Evolutionary conservation across 2,113 vertebrate species (phyloP).

Genomic region (Centropristis striata): DNA sequence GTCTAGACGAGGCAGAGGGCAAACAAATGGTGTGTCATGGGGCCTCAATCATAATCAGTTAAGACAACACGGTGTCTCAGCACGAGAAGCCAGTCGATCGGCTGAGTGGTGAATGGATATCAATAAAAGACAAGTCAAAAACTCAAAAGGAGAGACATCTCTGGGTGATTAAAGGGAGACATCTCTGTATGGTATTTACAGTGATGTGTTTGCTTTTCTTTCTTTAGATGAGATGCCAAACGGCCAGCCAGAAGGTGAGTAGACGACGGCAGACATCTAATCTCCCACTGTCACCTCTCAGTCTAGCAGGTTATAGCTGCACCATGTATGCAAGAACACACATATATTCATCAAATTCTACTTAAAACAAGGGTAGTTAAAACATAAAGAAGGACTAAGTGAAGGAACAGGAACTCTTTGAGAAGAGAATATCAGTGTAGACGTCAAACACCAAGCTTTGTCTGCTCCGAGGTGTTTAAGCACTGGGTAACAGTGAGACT

Average conservation of each 20-base stretch:
- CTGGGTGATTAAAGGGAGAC: neutral
- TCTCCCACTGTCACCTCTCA: conserved; percentile 31
- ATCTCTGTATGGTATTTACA: conserved; percentile 12
- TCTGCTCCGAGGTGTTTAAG: neutral
- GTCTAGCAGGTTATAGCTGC: neutral
- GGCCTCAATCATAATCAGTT: conserved; percentile 55
- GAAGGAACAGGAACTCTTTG: neutral
- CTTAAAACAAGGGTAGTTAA: neutral
- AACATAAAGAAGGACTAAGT: neutral
- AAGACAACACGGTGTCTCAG: conserved; percentile 37
- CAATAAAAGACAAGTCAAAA: conserved; percentile 27
- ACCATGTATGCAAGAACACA: neutral
- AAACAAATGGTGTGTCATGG: conserved; percentile 57
- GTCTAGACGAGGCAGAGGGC: conserved; percentile 54
- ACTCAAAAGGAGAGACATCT: neutral
- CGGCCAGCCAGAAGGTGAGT: conserved; percentile 85
- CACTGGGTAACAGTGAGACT: neutral
- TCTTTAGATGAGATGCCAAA: conserved; percentile 78
- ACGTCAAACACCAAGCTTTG: neutral
- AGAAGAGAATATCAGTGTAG: neutral
- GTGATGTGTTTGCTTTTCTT: conserved; percentile 48
- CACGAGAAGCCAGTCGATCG: conserved; percentile 28
- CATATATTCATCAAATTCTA: neutral
- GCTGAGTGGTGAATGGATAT: conserved; percentile 18
- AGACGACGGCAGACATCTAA: conserved; percentile 10